A percentile compares a stretch with the other conserved stretches of the same genome.
These are phyloP conservation scores for Diaperis boleti DNA, from an alignment of 2,888 invertebrate species.

Conservation along the genomic window DNA sequence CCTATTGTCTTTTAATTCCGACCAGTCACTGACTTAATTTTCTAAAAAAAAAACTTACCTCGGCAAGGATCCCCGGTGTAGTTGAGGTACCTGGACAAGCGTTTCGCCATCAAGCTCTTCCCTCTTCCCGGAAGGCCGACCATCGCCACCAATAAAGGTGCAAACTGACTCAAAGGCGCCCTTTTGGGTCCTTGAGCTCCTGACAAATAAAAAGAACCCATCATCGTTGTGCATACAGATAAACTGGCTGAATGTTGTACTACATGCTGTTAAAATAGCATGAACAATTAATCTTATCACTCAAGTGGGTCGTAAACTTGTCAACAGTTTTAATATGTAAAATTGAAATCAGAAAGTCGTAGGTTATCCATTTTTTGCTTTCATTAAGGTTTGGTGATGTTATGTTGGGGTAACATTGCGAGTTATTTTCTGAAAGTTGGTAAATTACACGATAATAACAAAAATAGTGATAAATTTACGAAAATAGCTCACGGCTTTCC, in stretches of 20 bases:
- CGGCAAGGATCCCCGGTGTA: constrained; percentile 91
- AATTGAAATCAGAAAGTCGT: constrained; percentile 4
- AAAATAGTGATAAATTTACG: too few relatives aligned
- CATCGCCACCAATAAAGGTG: constrained; percentile 86
- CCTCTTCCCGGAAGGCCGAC: constrained; percentile 94
- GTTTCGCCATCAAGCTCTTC: constrained; percentile 91
- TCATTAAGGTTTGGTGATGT: neutral
- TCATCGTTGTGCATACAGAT: constrained; percentile 6
- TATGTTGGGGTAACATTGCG: constrained; percentile 1
- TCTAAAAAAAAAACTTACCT: constrained; percentile 72
- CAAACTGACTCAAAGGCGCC: constrained; percentile 67
- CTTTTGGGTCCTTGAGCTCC: constrained; percentile 56
- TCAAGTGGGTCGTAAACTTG: too few relatives aligned
- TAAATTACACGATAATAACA: constrained; percentile 1
- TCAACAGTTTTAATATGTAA: neutral
- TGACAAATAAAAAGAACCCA: constrained; percentile 44
- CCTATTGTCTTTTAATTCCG: too few relatives aligned
- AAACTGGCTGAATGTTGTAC: constrained; percentile 3
- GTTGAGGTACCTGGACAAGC: constrained; percentile 87
- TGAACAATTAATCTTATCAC: constrained; percentile 11
- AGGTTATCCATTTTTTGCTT: constrained; percentile 15
- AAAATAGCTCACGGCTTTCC: too few relatives aligned
- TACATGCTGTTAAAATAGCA: neutral
- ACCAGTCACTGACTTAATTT: too few relatives aligned
- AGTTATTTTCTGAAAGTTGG: neutral